These are phyloP conservation scores for Anneissia japonica DNA, from an alignment of 35 echinoderm and acorn worm genomes.

Conservation along the genomic window DNA sequence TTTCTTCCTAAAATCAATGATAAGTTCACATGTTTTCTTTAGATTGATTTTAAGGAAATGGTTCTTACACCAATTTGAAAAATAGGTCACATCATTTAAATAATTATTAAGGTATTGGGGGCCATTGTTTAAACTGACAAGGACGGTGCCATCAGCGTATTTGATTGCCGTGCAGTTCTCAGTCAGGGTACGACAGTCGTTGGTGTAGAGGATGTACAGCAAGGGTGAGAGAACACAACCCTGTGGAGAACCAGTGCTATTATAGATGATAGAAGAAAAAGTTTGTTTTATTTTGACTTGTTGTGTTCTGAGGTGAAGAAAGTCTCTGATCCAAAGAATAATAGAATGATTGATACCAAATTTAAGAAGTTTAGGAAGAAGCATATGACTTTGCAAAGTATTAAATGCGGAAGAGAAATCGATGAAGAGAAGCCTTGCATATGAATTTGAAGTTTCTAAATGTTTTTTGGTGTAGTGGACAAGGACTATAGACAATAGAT, in stretches of 20 bases:
- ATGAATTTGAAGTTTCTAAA: neutral
- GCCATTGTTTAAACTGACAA: neutral
- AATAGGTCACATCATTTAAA: neutral
- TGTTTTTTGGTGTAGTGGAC: neutral
- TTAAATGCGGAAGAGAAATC: neutral
- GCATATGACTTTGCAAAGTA: too few species aligned
- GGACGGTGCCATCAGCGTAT: neutral
- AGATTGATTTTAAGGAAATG: neutral
- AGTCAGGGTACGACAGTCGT: neutral
- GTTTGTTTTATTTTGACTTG: neutral
- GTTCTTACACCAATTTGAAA: neutral
- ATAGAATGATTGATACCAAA: neutral
- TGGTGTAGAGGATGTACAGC: conserved; percentile 18
- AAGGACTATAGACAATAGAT: neutral
- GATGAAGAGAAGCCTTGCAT: neutral
- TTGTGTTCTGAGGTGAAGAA: too few species aligned
- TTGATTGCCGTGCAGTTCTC: neutral
- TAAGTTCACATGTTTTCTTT: neutral
- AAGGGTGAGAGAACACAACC: conserved; percentile 1
- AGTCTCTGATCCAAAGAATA: neutral
- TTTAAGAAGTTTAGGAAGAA: too few species aligned
- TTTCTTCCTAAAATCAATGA: neutral
- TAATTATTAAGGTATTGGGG: neutral
- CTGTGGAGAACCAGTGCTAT: conserved; percentile 4
- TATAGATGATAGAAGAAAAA: too few species aligned